Conservation (phyloP, 1,140 invertebrate species). For the Drosophila saltans region DNA sequence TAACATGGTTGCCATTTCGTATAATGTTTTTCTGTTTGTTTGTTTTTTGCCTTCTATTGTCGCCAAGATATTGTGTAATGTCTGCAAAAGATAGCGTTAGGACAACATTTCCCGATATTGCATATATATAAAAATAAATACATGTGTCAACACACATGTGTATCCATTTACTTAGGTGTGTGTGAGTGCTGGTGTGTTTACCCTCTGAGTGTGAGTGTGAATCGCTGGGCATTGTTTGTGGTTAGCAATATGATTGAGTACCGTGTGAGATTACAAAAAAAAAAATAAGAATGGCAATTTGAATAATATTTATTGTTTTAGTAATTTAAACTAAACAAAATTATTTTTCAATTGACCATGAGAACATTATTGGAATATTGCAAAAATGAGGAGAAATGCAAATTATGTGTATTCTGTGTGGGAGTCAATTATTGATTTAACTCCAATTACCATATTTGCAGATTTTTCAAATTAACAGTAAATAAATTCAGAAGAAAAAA, state of each 20-base stretch:
- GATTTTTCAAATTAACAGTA: no score
- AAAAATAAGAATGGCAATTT: constrained; percentile 31
- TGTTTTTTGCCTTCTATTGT: constrained; percentile 22
- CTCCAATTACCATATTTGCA: no score
- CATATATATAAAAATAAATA: not conserved
- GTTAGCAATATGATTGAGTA: constrained; percentile 30
- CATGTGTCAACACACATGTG: not conserved
- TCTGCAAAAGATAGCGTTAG: constrained; percentile 32
- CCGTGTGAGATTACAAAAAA: constrained; percentile 36
- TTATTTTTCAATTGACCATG: not conserved
- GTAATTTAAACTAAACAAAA: not conserved
- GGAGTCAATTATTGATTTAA: constrained; percentile 1
- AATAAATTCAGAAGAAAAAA: no score
- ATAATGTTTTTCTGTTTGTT: constrained; percentile 5
- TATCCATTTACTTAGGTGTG: constrained; percentile 19
- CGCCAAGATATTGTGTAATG: constrained; percentile 61
- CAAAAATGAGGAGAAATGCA: not conserved
- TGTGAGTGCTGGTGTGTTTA: constrained; percentile 11
- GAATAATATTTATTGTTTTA: constrained; percentile 31
- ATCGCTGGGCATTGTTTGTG: constrained; percentile 24
- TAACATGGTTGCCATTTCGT: constrained; percentile 18
- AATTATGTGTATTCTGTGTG: not conserved
- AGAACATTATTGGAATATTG: not conserved
- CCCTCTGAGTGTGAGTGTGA: constrained; percentile 43
- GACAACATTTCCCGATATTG: constrained; percentile 12